A percentile compares a stretch with the other conserved stretches of the same genome.
phyloP scores from a whole-genome alignment of 1,140 invertebrate genomes.

The Trypoxylus dichotomus region DNA sequence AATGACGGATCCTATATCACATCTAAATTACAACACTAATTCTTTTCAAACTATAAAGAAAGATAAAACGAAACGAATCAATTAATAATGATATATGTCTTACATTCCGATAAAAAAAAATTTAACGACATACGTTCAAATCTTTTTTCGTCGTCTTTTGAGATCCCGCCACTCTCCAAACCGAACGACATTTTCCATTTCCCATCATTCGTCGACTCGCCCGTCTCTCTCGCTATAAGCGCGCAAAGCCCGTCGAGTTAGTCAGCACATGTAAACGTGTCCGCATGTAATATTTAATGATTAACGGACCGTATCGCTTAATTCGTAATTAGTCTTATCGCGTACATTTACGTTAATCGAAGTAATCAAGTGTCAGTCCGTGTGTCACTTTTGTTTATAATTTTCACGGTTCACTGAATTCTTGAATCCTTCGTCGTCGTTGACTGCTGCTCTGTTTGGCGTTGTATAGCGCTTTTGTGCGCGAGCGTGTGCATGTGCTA shows the following conservation, averaged over 20 bases:
- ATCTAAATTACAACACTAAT: too few species aligned
- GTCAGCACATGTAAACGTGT: not conserved
- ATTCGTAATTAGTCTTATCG: slow-evolving; percentile 18
- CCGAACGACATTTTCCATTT: not conserved
- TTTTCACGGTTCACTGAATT: slow-evolving; percentile 12
- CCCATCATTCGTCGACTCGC: not conserved
- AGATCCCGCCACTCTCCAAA: not conserved
- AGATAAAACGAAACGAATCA: too few species aligned
- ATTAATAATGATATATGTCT: too few species aligned
- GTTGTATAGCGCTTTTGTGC: not conserved
- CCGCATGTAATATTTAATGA: slow-evolving; percentile 18
- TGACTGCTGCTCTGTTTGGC: not conserved
- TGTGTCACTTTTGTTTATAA: slow-evolving; percentile 21
- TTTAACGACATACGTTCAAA: too few species aligned
- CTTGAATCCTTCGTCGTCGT: not conserved
- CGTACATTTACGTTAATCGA: slow-evolving; percentile 13
- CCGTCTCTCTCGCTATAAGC: not conserved
- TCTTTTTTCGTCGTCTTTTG: too few species aligned
- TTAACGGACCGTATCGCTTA: slow-evolving; percentile 21
- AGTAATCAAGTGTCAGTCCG: not conserved
- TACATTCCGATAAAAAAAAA: too few species aligned
- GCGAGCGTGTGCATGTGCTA: not conserved
- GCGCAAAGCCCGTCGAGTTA: not conserved
- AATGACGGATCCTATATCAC: too few species aligned
- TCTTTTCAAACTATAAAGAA: too few species aligned